These are phyloP conservation scores for Syrphus vitripennis DNA, from an alignment of 2,888 invertebrate genomes.

Conservation along the genomic window DNA sequence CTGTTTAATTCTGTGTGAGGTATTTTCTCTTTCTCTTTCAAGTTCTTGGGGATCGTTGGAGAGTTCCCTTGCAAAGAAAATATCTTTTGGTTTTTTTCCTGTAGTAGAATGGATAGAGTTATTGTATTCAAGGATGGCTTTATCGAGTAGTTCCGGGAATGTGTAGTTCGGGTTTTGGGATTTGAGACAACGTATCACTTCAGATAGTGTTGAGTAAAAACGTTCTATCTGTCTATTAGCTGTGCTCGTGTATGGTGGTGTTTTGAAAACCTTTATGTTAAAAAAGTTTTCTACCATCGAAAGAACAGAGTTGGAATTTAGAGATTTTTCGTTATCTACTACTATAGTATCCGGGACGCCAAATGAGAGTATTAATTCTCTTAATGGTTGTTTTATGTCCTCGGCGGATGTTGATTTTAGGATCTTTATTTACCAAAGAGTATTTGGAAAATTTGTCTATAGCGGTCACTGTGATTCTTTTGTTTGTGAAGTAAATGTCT, in stretches of 20 bases:
- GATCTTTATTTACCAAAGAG: too few relatives aligned
- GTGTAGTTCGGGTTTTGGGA: not conserved
- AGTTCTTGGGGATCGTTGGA: not conserved
- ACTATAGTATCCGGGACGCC: too few relatives aligned
- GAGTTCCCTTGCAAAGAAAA: not conserved
- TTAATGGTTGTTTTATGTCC: too few relatives aligned
- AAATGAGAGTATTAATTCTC: too few relatives aligned
- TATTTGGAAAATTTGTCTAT: too few relatives aligned
- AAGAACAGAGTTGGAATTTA: not conserved
- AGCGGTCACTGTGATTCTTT: too few relatives aligned
- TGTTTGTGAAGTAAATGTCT: too few relatives aligned
- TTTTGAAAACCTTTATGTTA: not conserved
- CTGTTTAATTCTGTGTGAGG: not conserved
- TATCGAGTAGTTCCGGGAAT: not conserved
- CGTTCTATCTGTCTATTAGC: not conserved
- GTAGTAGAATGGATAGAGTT: not conserved
- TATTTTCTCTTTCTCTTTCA: not conserved
- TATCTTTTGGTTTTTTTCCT: not conserved
- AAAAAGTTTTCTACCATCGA: not conserved
- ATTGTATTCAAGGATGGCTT: not conserved
- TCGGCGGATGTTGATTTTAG: too few relatives aligned
- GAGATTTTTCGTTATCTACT: not conserved
- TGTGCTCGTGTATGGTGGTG: not conserved
- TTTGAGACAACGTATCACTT: not conserved
- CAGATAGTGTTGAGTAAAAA: too few relatives aligned